Conservation (phyloP, 2,797 vertebrate species). For the Euthynnus affinis region DNA sequence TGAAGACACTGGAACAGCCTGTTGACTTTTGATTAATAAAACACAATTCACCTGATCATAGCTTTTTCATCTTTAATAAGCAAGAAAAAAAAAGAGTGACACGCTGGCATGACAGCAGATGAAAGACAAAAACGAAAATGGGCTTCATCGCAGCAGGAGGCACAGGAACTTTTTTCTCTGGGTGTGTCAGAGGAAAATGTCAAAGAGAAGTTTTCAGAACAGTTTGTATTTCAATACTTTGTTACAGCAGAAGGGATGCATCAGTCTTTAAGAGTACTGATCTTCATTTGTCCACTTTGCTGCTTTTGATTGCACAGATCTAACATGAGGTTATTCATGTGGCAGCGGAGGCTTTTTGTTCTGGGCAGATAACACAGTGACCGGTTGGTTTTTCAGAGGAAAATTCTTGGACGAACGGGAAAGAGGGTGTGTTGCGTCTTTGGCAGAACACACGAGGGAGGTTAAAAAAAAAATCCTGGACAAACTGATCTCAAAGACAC, state of each 20-base stretch:
- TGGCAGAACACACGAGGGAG: conserved; percentile 13
- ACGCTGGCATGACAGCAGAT: conserved; percentile 6
- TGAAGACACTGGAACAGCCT: conserved; percentile 3
- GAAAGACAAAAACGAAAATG: conserved; percentile 36
- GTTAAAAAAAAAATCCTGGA: not conserved
- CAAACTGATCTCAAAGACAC: conserved; percentile 10
- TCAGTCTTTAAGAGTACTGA: not conserved
- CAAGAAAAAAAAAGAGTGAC: conserved; percentile 28
- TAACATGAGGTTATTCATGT: not conserved
- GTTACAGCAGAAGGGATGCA: not conserved
- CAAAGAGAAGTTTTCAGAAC: not conserved
- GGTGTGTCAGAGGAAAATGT: conserved; percentile 8
- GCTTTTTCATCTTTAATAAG: conserved; percentile 33
- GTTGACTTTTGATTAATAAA: conserved; percentile 25
- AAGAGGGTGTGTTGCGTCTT: not conserved
- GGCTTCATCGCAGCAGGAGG: conserved; percentile 32
- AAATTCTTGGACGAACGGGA: conserved; percentile 1
- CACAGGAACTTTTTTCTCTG: not conserved
- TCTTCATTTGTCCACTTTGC: not conserved
- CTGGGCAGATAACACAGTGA: conserved; percentile 7
- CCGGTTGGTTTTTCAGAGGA: not conserved
- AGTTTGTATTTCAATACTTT: not conserved
- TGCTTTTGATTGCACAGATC: not conserved
- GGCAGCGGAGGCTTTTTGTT: conserved; percentile 30
- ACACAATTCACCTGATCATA: conserved; percentile 42